These are phyloP conservation scores for Pedicia rivosa DNA, from an alignment of 2,888 invertebrate species.

Conservation along the genomic window DNA sequence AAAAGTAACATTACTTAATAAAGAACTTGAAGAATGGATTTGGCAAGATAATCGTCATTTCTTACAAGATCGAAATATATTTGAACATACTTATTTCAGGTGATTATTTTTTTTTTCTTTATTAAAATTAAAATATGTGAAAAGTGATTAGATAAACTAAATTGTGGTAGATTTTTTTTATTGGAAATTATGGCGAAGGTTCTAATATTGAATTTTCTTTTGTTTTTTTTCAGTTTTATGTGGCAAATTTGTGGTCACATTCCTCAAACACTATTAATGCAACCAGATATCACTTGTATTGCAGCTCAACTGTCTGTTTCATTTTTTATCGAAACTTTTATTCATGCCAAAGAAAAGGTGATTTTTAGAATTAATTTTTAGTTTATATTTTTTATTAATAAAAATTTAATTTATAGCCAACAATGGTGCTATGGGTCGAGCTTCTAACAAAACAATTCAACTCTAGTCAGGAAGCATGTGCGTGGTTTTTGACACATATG, in stretches of 20 bases:
- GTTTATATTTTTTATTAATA: background rate
- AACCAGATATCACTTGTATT: slow-evolving; percentile 67
- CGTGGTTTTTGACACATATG: slow-evolving; percentile 90
- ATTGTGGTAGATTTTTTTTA: no score
- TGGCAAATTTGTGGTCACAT: slow-evolving; percentile 92
- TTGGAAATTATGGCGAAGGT: no score
- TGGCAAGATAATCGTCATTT: slow-evolving; percentile 97
- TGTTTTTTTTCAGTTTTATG: slow-evolving; percentile 58
- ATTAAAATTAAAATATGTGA: background rate
- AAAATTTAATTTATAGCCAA: slow-evolving; percentile 42
- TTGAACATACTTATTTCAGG: slow-evolving; percentile 92
- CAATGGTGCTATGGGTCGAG: slow-evolving; percentile 95
- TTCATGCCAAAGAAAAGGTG: slow-evolving; percentile 92
- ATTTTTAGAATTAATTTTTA: slow-evolving; percentile 6
- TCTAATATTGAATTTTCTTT: no score
- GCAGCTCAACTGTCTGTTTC: slow-evolving; percentile 81
- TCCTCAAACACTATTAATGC: slow-evolving; percentile 70
- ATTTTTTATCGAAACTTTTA: slow-evolving; percentile 91
- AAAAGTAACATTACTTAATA: slow-evolving; percentile 18
- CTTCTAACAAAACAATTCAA: slow-evolving; percentile 88
- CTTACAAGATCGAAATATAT: slow-evolving; percentile 86
- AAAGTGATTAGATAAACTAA: background rate
- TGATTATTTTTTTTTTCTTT: slow-evolving; percentile 30
- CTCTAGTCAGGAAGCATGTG: slow-evolving; percentile 72
- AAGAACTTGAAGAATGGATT: slow-evolving; percentile 84